Evolutionary conservation across 2,888 invertebrate species (phyloP).

Genomic region (Patella caerulea): DNA sequence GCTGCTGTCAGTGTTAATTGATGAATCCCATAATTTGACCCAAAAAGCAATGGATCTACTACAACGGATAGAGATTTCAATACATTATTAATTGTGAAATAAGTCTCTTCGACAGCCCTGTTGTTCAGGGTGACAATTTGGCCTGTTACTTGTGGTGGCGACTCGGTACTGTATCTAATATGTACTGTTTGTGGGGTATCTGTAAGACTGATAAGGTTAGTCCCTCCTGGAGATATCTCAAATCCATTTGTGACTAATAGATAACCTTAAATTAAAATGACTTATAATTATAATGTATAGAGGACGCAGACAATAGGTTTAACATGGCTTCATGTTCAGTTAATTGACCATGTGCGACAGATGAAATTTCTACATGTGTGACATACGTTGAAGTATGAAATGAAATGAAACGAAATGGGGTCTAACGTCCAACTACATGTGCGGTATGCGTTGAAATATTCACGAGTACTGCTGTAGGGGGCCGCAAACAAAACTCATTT

Average conservation of each 20-base stretch:
- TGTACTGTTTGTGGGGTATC: neutral
- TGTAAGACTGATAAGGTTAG: neutral
- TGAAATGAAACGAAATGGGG: too few species aligned
- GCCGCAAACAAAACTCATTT: too few species aligned
- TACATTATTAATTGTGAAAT: neutral
- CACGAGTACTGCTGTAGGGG: too few species aligned
- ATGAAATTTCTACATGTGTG: too few species aligned
- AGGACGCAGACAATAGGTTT: too few species aligned
- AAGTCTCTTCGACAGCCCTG: neutral
- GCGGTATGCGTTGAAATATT: too few species aligned
- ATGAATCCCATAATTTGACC: conserved; percentile 9
- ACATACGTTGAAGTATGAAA: too few species aligned
- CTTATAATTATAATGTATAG: too few species aligned
- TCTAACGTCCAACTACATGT: too few species aligned
- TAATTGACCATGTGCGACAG: too few species aligned
- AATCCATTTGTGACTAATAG: neutral
- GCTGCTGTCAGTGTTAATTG: neutral
- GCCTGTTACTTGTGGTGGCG: neutral
- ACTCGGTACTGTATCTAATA: neutral
- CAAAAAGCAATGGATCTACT: neutral
- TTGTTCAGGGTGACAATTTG: neutral
- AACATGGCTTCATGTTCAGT: too few species aligned
- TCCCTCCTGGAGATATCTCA: conserved; percentile 2
- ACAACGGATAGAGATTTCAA: neutral
- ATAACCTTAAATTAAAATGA: too few species aligned